Percentiles rank a stretch among this genome's conserved stretches.
phyloP scores from a whole-genome alignment of 1,140 invertebrate genomes.

The Macrostomum lignano region DNA sequence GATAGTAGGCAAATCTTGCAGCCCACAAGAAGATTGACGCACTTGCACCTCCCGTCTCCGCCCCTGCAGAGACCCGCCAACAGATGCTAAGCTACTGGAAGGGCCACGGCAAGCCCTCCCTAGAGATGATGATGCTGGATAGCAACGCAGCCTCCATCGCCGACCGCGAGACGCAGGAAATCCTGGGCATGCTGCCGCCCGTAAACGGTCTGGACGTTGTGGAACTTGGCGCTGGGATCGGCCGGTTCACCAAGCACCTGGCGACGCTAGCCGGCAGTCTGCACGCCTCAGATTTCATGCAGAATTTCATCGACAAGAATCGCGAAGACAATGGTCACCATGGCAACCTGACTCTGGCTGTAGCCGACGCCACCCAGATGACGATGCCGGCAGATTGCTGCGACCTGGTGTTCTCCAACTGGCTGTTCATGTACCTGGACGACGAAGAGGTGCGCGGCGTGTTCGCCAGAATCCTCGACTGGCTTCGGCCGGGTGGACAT shows the following conservation, averaged over 20 bases:
- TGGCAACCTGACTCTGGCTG: slow-evolving; percentile 29
- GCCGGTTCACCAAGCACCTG: slow-evolving; percentile 31
- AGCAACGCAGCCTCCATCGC: slow-evolving; percentile 30
- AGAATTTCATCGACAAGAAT: slow-evolving; percentile 32
- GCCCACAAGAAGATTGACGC: too few species aligned
- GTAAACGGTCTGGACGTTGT: slow-evolving; percentile 27
- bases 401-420: slow-evolving; percentile 36
- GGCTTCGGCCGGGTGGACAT: slow-evolving; percentile 31
- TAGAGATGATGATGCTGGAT: slow-evolving; percentile 35
- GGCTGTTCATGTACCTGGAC: slow-evolving; percentile 35
- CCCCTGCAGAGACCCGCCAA: too few species aligned
- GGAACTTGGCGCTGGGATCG: slow-evolving; percentile 36
- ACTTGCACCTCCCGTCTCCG: too few species aligned
- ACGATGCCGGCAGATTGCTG: slow-evolving; percentile 20
- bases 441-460: slow-evolving; percentile 31
- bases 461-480: slow-evolving; percentile 27
- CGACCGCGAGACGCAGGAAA: slow-evolving; percentile 30
- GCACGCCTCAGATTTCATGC: slow-evolving; percentile 34
- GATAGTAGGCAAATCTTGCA: too few species aligned
- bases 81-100: slow-evolving; percentile 24
- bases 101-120: slow-evolving; percentile 27
- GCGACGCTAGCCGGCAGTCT: slow-evolving; percentile 28
- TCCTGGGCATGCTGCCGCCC: slow-evolving; percentile 30
- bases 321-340: slow-evolving; percentile 24
- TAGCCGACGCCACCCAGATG: slow-evolving; percentile 32